These are phyloP conservation scores for Heterodera filipjevi DNA, from an alignment of 2,888 invertebrate species.

Conservation along the genomic window DNA sequence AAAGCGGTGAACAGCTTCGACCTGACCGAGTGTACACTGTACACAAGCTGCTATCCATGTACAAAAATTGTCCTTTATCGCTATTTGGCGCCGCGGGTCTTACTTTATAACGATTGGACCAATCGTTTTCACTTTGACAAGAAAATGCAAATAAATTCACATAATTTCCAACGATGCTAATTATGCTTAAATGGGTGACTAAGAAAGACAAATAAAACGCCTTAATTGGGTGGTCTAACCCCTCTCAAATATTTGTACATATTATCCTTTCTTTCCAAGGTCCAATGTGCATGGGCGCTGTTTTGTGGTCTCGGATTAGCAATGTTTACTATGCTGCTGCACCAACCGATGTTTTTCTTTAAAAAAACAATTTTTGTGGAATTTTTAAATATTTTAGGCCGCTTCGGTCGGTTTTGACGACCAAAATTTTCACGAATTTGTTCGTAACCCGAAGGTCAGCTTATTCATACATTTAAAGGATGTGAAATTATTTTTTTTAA, in stretches of 20 bases:
- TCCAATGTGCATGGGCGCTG: conserved; percentile 60
- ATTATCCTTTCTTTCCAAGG: neutral
- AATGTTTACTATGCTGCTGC: conserved; percentile 60
- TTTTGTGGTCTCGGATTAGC: conserved; percentile 58
- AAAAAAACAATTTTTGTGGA: conserved; percentile 24
- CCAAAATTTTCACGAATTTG: conserved; percentile 57
- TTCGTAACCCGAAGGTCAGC: conserved; percentile 51
- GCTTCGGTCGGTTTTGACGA: conserved; percentile 59
- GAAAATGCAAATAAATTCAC: too few relatives aligned
- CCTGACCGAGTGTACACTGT: conserved; percentile 52
- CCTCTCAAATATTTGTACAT: too few relatives aligned
- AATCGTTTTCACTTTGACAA: too few relatives aligned
- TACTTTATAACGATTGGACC: too few relatives aligned
- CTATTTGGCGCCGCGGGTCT: too few relatives aligned
- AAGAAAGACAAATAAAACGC: too few relatives aligned
- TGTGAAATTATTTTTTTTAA: neutral
- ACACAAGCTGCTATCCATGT: conserved; percentile 61
- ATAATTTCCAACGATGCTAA: too few relatives aligned
- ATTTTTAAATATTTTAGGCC: conserved; percentile 41
- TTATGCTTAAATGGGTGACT: too few relatives aligned
- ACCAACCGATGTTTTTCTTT: conserved; percentile 48
- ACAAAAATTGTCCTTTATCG: neutral
- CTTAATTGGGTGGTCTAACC: too few relatives aligned
- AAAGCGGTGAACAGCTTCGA: conserved; percentile 47
- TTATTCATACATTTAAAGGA: conserved; percentile 42